Evolutionary conservation across 2,113 vertebrate genomes (phyloP), one percentile per base, ranked within the genome.

Genomic region (Cairina moschata): DNA sequence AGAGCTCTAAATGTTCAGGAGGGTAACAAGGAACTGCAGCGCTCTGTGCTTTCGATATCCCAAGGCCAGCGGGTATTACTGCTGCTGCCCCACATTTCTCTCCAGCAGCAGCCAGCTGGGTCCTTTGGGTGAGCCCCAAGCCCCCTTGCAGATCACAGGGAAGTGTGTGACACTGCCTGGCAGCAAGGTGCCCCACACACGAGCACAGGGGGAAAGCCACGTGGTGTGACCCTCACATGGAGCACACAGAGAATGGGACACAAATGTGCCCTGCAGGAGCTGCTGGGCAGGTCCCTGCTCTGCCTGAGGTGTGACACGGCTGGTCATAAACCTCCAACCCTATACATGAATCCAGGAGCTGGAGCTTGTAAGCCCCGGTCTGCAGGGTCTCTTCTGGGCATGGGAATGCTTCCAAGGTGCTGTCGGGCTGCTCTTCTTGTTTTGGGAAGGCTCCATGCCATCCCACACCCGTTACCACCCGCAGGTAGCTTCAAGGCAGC

Each of bases 401-500:
- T 2, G 1, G 38, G 50, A 40, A 22, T 50, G 26, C 20, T 74
- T 72, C 46, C 23, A 22, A 65, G 12, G 16, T 52, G 36, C 8
- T 48, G 40, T 9, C 34, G 46, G 36, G 34, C 36, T 83, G 46
- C 52, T 46, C 26, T 56, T 87, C 13, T 13, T 62, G 18, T 59
- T 83, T 55, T 20, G 71, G 36, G 52, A 81, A 88, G 65, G 56
- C 59, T 26, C 21, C 36, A 10, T 7, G 4, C 31, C 50, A 28
- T 69, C 8, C 50, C 21, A 7, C 38, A 29, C 26, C 21, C 48
- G 28, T 90, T 52, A 77, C 93, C 62, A 21, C 69, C 90, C 44
- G 36, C 97, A 99, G 99, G 99, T 88, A 99, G 99, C 88, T 99
- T 99, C 97, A 99, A 99, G 97, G 99, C 99, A 0, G 99, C 99